Base-by-base conservation (phyloP, 1,140 invertebrate genomes). In the Eupristina koningsbergeri region DNA sequence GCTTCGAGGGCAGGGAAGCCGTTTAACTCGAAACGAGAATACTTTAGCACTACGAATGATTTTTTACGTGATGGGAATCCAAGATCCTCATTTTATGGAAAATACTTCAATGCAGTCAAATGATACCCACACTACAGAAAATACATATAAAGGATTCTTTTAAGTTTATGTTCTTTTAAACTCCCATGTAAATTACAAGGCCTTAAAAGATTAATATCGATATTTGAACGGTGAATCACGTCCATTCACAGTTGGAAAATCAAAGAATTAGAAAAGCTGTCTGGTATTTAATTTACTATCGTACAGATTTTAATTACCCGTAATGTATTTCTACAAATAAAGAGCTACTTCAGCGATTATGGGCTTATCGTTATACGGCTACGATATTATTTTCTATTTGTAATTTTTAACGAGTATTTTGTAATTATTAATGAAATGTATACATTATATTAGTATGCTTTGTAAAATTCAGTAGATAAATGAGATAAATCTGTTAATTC, bases 21-120 rank as follows among this genome's bases (percentile, higher is more conserved):
- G 71, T 80, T 84, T 80, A 75, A 84, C 67, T 36, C 29, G 29
- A 75, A 79, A 73, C n/a, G 82, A 36, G 67, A 83, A 83, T 73
- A 63, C 75, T 83, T 73, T 83, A 73, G 26, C 50, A 69, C 19
- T 50, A 45, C 53, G 74, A 50, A 41, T 50, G 75, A 78, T 63
- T 78, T 79, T 83, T 83, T 73, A 53, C 76, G 76, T 73, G 76
- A 79, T 64, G 53, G 76, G 34, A 75, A 80, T 73, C 29, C 26
- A n/a, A 58, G 63, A 84, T 39, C 69, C 61, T 67, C 73, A 29
- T 39, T 71, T 81, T 74, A 73, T 81, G 80, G 80, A 74, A 81
- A 81, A 41, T 41, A 78, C 39, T 74, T 31, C 0, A 8, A 45
- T 29, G 41, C 50, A 61, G 31, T 39, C 19, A 63, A 1, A 34